A percentile compares a stretch with the other conserved stretches of the same genome.
Conservation (phyloP, 2,113 vertebrate genomes). For the Aptenodytes forsteri region DNA sequence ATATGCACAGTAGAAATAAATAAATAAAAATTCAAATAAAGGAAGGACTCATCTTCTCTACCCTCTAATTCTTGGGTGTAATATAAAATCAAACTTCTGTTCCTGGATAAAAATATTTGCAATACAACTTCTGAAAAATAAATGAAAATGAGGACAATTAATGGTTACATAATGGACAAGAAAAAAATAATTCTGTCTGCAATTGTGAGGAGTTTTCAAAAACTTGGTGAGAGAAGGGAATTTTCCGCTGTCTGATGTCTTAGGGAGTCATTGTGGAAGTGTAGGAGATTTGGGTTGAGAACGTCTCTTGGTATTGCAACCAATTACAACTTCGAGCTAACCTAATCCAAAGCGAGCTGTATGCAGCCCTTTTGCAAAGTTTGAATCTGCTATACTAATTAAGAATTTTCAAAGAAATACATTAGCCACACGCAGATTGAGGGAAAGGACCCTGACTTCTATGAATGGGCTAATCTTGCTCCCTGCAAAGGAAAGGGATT, state of each 20-base stretch:
- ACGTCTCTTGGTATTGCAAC: not conserved
- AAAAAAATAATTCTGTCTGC: not conserved
- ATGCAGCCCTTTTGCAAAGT: not conserved
- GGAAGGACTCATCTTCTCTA: not conserved
- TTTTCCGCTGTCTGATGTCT: not conserved
- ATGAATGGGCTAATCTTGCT: not conserved
- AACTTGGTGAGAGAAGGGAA: not conserved
- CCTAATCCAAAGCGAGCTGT: not conserved
- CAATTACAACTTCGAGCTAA: not conserved
- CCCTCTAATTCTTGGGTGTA: not conserved
- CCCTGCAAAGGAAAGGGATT: not conserved
- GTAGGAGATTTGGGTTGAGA: not conserved
- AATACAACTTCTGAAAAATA: not conserved
- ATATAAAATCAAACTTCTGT: not conserved
- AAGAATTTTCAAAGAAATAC: not conserved
- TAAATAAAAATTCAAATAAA: not conserved
- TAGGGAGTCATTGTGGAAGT: not conserved
- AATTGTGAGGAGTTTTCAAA: not conserved
- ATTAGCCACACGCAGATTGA: not conserved
- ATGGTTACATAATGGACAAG: not conserved
- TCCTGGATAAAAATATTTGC: not conserved
- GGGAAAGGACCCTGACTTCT: not conserved
- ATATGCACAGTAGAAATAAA: not conserved
- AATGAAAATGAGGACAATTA: not conserved
- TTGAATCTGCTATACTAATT: not conserved